Evolutionary conservation across 2,113 vertebrate genomes (phyloP), one percentile per base, ranked within the genome.

Genomic region (Hemiprocne comata): DNA sequence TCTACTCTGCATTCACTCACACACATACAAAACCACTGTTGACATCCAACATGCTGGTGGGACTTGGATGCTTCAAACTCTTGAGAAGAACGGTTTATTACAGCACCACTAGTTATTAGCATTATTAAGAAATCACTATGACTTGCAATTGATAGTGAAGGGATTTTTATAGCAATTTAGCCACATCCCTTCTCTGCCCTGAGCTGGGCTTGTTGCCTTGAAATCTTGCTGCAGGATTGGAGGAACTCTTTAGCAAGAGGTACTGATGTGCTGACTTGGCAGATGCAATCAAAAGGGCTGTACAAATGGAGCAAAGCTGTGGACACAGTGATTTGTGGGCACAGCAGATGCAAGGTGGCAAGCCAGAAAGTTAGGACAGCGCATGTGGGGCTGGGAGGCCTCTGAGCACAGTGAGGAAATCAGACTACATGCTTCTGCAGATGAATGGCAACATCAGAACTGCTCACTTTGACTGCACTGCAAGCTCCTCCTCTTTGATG

Each of bases 371-470:
- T 1, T 15, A 23, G 42, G 25, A 75, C 29, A 46, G 9, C 0
- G 0, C 50, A 6, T 0, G 7, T 31, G 44, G 82, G 38, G 54
- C 44, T 19, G 21, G 15, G 50, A 42, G n/a, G 31, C 33, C 60
- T 51, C 7, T 33, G 19, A 60, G 55, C 0, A 0, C 3, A 12
- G 38, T 1, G 10, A 62, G 64, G 26, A 85, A 66, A 46, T 8
- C 1, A 29, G 72, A 21, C 1, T 5, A 29, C 7, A 13, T 11
- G 40, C 4, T 20, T 72, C 58, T 75, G 40, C 46, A 0, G 1
- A 12, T 17, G 33, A 70, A 26, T 1, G 7, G n/a, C 7, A 8
- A 16, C 55, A 64, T 11, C n/a, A 40, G 67, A 77, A 60, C 2
- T 25, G 48, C 19, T 83, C 69, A 26, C 28, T 4, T 3, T 48